Base-by-base conservation (phyloP, 2,113 vertebrate genomes). In the Sander vitreus region DNA sequence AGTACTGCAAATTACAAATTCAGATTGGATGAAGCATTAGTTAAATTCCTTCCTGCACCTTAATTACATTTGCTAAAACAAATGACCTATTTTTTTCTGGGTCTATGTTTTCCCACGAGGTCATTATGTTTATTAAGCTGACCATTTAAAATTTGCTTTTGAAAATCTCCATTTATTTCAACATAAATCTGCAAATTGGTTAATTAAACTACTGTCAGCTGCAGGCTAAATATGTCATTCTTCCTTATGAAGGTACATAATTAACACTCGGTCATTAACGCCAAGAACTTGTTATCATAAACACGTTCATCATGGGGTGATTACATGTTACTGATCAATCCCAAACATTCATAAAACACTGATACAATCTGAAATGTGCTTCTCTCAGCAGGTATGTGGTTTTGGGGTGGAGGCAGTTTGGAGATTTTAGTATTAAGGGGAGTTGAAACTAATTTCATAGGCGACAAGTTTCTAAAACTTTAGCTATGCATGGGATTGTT, bases 271-370 rank as follows among this genome's bases (percentile, higher is more conserved):
- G 14, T 74, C 55, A 79, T 66, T 53, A 33, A 30, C 2, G n/a
- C 15, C 13, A 33, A 12, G 6, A 69, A 54, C 43, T 63, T 79
- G n/a, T 76, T 83, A 25, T 70, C 7, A 72, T 48, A 0, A 51
- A 43, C 48, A 58, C 6, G 6, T 23, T 16, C 47, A 1, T 67
- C 30, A 57, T 62, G 6, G 1, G 3, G 27, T 21, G 1, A 72
- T 67, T 67, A 54, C 53, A 78, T 27, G 27, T 70, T 76, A 65
- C 25, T 78, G 57, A 82, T 84, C 60, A 60, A 64, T 78, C 58
- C 1, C 5, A 83, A 30, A 54, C 21, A 39, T 0, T 76, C 47
- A 87, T 83, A 85, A 83, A 43, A 54, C 18, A 33, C 0, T 76
- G 51, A 87, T 83, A 85, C 57, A 57, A 25, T 47, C 14, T 55